Evolutionary conservation across 2,113 vertebrate genomes (phyloP).

Genomic region (Fukomys damarensis): DNA sequence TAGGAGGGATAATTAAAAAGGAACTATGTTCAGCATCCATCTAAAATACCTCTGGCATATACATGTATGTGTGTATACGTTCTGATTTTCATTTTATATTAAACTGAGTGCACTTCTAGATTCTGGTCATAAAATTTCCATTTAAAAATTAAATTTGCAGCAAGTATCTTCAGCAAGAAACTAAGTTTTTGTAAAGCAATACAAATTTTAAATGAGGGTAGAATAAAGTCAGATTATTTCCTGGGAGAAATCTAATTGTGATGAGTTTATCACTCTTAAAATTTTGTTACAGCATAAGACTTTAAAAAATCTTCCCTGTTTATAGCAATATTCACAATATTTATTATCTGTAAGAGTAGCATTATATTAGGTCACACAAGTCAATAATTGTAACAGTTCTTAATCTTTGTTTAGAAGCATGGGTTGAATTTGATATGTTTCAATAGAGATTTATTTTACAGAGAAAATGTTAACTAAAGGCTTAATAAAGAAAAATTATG

Average conservation of each 20-base stretch:
- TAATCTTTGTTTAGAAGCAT: slow-evolving; percentile 37
- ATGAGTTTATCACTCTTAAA: slow-evolving; percentile 65
- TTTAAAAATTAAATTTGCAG: slow-evolving; percentile 31
- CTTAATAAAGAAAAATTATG: not conserved
- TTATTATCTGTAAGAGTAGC: not conserved
- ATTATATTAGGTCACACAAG: not conserved
- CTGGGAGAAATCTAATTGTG: slow-evolving; percentile 3
- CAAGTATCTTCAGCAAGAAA: slow-evolving; percentile 18
- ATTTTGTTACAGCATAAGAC: not conserved
- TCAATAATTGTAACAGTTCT: not conserved
- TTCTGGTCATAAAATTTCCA: slow-evolving; percentile 53
- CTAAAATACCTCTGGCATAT: slow-evolving; percentile 30
- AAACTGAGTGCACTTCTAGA: not conserved
- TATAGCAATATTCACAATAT: not conserved
- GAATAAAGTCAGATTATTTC: not conserved
- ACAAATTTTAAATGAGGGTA: slow-evolving; percentile 49
- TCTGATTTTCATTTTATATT: slow-evolving; percentile 35
- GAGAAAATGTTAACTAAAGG: not conserved
- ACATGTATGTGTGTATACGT: not conserved
- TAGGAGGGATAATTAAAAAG: not conserved
- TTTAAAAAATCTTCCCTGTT: not conserved
- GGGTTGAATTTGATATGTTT: not conserved
- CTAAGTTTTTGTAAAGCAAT: slow-evolving; percentile 50
- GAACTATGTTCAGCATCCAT: not conserved
- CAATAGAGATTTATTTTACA: slow-evolving; percentile 1